Conservation (phyloP, 2,888 invertebrate genomes). For the Archaeoteleia sp. region DNA sequence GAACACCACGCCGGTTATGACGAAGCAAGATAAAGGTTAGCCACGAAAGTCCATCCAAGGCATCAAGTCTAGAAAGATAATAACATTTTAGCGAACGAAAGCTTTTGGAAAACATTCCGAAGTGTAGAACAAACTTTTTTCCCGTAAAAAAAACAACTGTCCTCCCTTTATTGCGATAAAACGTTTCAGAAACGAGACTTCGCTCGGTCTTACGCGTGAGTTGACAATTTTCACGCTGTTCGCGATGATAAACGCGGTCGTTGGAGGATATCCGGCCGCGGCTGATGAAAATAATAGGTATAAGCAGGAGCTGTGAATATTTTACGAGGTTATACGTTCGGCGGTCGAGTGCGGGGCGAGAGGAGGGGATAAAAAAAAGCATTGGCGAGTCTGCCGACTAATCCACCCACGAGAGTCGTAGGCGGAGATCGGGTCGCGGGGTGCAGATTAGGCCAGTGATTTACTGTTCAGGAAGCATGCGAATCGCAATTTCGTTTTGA, state of each 20-base stretch:
- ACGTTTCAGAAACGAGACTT: not conserved
- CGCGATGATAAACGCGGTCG: conserved; percentile 32
- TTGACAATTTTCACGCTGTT: conserved; percentile 20
- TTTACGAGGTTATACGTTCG: conserved; percentile 49
- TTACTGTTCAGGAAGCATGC: conserved; percentile 50
- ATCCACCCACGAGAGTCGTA: conserved; percentile 28
- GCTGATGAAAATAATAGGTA: conserved; percentile 58
- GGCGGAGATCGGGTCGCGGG: conserved; percentile 44
- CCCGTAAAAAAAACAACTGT: too few relatives aligned
- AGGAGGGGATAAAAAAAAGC: conserved; percentile 19
- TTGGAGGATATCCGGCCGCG: conserved; percentile 25
- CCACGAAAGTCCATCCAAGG: too few relatives aligned
- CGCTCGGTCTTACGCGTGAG: not conserved
- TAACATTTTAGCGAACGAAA: too few relatives aligned
- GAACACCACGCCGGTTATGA: conserved; percentile 53
- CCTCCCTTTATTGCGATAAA: not conserved
- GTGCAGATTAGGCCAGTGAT: conserved; percentile 54
- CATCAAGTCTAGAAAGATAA: too few relatives aligned
- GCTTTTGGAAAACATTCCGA: too few relatives aligned
- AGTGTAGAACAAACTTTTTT: too few relatives aligned
- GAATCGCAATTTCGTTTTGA: conserved; percentile 55
- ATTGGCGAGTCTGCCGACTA: conserved; percentile 35
- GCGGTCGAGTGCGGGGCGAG: conserved; percentile 13
- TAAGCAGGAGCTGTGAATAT: conserved; percentile 60
- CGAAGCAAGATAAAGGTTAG: not conserved